phyloP scores from a whole-genome alignment of 1,140 invertebrate species.

The Drusus annulatus region DNA sequence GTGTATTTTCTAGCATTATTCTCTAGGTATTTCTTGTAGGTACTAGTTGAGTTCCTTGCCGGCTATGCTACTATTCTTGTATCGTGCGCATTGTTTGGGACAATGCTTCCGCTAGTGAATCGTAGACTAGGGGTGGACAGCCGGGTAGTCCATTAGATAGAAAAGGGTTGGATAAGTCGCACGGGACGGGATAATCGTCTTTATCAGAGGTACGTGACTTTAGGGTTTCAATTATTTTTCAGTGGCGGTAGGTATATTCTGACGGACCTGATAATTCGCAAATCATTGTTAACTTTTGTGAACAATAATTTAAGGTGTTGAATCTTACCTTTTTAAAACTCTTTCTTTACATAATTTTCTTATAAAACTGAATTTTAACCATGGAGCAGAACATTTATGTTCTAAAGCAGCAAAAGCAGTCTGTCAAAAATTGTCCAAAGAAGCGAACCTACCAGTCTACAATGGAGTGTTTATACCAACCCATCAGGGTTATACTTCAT shows the following conservation, averaged over 20 bases:
- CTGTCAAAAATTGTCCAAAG: too few species aligned
- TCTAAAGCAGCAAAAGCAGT: too few species aligned
- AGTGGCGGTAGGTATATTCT: slow-evolving; percentile 2
- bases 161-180: slow-evolving; percentile 21
- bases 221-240: slow-evolving; percentile 35
- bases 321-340: too few species aligned
- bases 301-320: too few species aligned
- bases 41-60: slow-evolving; percentile 35
- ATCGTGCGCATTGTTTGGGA: slow-evolving; percentile 30
- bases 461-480: too few species aligned
- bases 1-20: slow-evolving; percentile 24
- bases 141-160: slow-evolving; percentile 5
- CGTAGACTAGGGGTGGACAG: slow-evolving; percentile 24
- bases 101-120: slow-evolving; percentile 38
- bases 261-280: too few species aligned
- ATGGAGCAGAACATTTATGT: too few species aligned
- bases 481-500: too few species aligned
- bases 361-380: too few species aligned
- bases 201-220: slow-evolving; percentile 39
- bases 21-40: slow-evolving; percentile 7
- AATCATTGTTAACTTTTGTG: too few species aligned
- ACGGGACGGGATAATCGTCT: slow-evolving; percentile 40
- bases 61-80: not conserved
- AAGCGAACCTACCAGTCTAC: too few species aligned
- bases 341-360: too few species aligned